These are phyloP conservation scores for Arge pagana DNA, from an alignment of 2,888 invertebrate species.

Conservation along the genomic window DNA sequence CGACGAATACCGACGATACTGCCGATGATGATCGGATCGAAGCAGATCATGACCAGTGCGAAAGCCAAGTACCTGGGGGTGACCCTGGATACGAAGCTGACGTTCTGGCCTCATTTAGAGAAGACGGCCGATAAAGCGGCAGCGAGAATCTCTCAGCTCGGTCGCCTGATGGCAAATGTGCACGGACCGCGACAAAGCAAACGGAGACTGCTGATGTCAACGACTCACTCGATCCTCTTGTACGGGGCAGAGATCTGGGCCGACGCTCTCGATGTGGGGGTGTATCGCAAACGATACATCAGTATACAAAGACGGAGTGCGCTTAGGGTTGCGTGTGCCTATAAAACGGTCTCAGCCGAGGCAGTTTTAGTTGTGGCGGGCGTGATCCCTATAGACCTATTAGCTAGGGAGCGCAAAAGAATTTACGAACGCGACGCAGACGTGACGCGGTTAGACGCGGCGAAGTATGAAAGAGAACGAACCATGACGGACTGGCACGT, in stretches of 20 bases:
- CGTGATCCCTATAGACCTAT: constrained; percentile 28
- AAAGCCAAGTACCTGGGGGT: constrained; percentile 32
- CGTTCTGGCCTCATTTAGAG: constrained; percentile 26
- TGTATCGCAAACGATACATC: constrained; percentile 26
- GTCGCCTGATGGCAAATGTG: constrained; percentile 30
- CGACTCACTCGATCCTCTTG: constrained; percentile 27
- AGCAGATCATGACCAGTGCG: neutral
- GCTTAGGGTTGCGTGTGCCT: constrained; percentile 28
- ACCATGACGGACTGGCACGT: too few species aligned
- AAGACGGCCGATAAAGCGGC: constrained; percentile 25
- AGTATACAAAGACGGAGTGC: constrained; percentile 27
- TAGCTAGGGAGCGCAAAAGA: neutral
- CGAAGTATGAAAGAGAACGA: too few species aligned
- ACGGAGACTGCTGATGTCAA: constrained; percentile 23
- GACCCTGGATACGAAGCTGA: constrained; percentile 22
- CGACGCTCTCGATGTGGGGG: constrained; percentile 16
- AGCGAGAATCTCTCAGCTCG: constrained; percentile 12
- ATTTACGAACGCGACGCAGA: too few species aligned
- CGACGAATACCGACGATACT: constrained; percentile 22
- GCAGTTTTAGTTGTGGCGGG: constrained; percentile 31
- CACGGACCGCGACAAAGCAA: constrained; percentile 26
- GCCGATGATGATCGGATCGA: constrained; percentile 12
- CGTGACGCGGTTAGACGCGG: too few species aligned
- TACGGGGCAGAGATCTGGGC: constrained; percentile 28
- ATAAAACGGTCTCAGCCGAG: constrained; percentile 32